Conservation (phyloP, 1,140 invertebrate genomes). For the Tyrophagus putrescentiae region DNA sequence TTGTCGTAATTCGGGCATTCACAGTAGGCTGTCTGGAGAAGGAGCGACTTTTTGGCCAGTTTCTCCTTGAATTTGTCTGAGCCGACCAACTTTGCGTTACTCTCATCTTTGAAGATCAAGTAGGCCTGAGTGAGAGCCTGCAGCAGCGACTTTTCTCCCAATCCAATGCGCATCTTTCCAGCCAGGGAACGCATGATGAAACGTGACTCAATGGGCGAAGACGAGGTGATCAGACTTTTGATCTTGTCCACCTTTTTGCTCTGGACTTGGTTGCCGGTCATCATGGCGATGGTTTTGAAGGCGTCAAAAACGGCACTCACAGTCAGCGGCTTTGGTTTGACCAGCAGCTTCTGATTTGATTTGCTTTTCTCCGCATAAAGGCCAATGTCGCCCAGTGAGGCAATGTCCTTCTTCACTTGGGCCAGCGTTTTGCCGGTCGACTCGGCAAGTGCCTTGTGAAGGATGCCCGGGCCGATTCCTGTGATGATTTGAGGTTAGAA, state of each 20-base stretch:
- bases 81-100: constrained; percentile 23
- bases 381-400: constrained; percentile 70
- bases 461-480: constrained; percentile 69
- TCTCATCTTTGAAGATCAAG: constrained; percentile 36
- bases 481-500: not conserved
- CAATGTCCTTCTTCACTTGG: constrained; percentile 68
- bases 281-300: constrained; percentile 72
- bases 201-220: constrained; percentile 70
- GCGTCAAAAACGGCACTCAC: constrained; percentile 58
- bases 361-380: constrained; percentile 79
- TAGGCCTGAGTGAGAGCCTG: constrained; percentile 70
- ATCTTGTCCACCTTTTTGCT: constrained; percentile 83
- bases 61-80: constrained; percentile 61
- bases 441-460: constrained; percentile 88
- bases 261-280: constrained; percentile 63
- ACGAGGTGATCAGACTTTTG: constrained; percentile 78
- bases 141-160: constrained; percentile 90
- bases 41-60: constrained; percentile 57
- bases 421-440: constrained; percentile 69
- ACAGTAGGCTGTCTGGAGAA: constrained; percentile 82
- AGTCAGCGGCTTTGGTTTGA: constrained; percentile 41
- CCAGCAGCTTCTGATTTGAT: constrained; percentile 76
- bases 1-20: constrained; percentile 91
- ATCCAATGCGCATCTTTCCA: constrained; percentile 86
- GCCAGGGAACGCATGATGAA: constrained; percentile 79